phyloP scores from a whole-genome alignment of 2,888 invertebrate species.

The Drosophila mercatorum region DNA sequence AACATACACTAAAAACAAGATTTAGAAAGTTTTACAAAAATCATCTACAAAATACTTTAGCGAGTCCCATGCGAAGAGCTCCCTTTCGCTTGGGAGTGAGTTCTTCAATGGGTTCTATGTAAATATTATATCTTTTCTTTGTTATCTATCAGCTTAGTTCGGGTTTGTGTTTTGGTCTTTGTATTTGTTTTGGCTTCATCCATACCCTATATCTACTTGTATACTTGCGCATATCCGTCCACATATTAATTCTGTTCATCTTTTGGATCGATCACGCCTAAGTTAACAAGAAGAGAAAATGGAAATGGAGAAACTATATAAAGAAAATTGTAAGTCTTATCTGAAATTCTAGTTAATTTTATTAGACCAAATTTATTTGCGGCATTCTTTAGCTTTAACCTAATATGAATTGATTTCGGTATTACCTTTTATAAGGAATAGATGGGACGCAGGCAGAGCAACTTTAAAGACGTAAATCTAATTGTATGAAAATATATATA shows the following conservation, averaged over 20 bases:
- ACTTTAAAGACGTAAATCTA: constrained; percentile 77
- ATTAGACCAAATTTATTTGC: constrained; percentile 70
- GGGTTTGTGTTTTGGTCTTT: too few species aligned
- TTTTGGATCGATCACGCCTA: constrained; percentile 24
- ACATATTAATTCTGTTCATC: constrained; percentile 61
- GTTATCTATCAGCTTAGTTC: constrained; percentile 2
- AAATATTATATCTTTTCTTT: constrained; percentile 34
- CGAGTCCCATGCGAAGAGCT: constrained; percentile 6
- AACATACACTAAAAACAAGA: constrained; percentile 34
- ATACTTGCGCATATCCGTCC: constrained; percentile 75
- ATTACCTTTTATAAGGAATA: constrained; percentile 57
- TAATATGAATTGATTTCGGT: constrained; percentile 48
- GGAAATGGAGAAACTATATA: not conserved
- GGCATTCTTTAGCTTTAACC: constrained; percentile 34
- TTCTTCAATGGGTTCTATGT: constrained; percentile 31
- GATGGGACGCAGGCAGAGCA: constrained; percentile 73
- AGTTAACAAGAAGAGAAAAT: not conserved
- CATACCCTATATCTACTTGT: constrained; percentile 53
- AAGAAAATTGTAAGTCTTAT: constrained; percentile 3
- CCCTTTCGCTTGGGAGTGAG: constrained; percentile 19
- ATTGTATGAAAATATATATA: constrained; percentile 75
- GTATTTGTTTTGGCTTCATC: constrained; percentile 1
- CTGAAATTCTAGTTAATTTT: constrained; percentile 72
- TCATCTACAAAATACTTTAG: constrained; percentile 31
- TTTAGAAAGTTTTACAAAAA: constrained; percentile 76